A percentile compares a stretch with the other conserved stretches of the same genome.
Evolutionary conservation across 2,888 invertebrate genomes (phyloP).

Genomic region (Scrobipalpa costella): DNA sequence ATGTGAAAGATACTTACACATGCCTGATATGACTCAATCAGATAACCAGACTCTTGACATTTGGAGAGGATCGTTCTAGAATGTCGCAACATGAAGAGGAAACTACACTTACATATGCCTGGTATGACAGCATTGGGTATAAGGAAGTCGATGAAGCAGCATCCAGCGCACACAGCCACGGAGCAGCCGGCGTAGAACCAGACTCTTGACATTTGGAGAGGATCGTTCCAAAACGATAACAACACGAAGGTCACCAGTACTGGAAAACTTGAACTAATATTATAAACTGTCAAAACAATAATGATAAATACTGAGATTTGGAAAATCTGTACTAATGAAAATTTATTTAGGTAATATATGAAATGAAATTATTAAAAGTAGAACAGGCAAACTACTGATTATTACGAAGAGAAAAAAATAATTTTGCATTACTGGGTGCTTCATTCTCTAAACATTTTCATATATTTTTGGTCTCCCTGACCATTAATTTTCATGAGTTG

Average conservation of each 20-base stretch:
- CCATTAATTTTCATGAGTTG: too few species aligned
- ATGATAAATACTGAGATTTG: too few species aligned
- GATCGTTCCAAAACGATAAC: conserved; percentile 68
- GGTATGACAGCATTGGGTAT: conserved; percentile 64
- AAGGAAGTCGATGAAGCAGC: conserved; percentile 63
- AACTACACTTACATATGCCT: conserved; percentile 62
- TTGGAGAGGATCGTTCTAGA: too few species aligned
- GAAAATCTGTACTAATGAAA: not conserved
- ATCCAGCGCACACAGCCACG: conserved; percentile 57
- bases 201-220: conserved; percentile 55
- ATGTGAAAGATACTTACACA: conserved; percentile 65
- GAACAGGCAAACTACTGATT: too few species aligned
- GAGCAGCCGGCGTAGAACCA: conserved; percentile 61
- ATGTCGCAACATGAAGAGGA: too few species aligned
- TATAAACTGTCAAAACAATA: not conserved
- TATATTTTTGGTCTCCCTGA: too few species aligned
- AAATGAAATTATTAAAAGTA: too few species aligned
- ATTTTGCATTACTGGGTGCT: too few species aligned
- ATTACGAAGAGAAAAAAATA: too few species aligned
- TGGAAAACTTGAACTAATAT: conserved; percentile 43
- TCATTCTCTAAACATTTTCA: too few species aligned
- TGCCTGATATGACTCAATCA: conserved; percentile 58
- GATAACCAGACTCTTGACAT: conserved; percentile 65
- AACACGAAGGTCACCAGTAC: conserved; percentile 61
- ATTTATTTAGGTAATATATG: too few species aligned